These are phyloP conservation scores for Distichodus sexfasciatus DNA, from an alignment of 2,797 vertebrate species.

Conservation along the genomic window DNA sequence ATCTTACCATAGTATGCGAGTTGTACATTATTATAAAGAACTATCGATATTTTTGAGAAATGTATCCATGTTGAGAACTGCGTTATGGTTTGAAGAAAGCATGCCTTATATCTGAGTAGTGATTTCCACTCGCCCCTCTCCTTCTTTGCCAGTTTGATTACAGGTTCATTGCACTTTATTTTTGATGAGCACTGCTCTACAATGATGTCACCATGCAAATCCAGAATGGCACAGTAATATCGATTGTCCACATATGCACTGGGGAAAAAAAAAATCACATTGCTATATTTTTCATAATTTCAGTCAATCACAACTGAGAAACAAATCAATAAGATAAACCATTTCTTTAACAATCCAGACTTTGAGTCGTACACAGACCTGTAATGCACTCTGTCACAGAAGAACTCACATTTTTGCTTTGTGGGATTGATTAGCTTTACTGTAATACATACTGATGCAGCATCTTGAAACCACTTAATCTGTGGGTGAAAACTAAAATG, in stretches of 20 bases:
- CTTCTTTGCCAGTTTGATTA: constrained; percentile 67
- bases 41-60: not conserved
- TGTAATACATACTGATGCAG: constrained; percentile 46
- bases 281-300: not conserved
- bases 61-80: too few relatives aligned
- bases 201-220: constrained; percentile 54
- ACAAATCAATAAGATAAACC: not conserved
- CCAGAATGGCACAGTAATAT: constrained; percentile 59
- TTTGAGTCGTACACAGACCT: constrained; percentile 58
- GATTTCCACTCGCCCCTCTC: constrained; percentile 60
- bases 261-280: not conserved
- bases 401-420: constrained; percentile 67
- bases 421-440: constrained; percentile 67
- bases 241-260: constrained; percentile 58
- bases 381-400: constrained; percentile 63
- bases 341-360: not conserved
- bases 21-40: not conserved
- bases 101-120: constrained; percentile 67
- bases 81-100: not conserved
- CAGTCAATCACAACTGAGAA: too few relatives aligned
- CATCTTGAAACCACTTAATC: constrained; percentile 69
- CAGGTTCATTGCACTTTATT: constrained; percentile 67
- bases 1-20: not conserved
- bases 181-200: constrained; percentile 62
- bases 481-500: constrained; percentile 68